phyloP scores from a whole-genome alignment of 2,888 invertebrate genomes.

The Agonopterix subpropinquella region DNA sequence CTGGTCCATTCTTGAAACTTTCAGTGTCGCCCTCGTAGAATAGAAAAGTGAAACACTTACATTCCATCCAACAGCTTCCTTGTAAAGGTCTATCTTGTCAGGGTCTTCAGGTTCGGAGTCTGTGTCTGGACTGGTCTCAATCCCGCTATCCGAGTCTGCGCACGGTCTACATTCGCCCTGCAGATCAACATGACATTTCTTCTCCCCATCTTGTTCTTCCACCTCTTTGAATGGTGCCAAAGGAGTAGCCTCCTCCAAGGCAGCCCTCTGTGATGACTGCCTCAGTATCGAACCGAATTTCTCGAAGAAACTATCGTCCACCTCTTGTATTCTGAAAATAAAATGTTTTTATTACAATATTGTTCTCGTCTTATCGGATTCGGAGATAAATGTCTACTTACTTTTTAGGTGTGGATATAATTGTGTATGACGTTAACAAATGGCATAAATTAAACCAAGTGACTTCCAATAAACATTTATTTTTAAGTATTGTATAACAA shows the following conservation, averaged over 20 bases:
- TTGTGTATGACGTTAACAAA: no score
- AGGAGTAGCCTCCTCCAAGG: constrained; percentile 72
- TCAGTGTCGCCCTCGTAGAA: no score
- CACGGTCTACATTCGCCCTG: constrained; percentile 51
- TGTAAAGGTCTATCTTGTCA: constrained; percentile 77
- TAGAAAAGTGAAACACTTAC: constrained; percentile 72
- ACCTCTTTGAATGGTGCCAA: constrained; percentile 68
- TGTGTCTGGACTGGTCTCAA: constrained; percentile 75
- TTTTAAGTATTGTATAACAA: no score
- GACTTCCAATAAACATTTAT: no score
- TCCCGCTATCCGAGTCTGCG: constrained; percentile 68
- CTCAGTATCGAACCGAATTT: constrained; percentile 85
- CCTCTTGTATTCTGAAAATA: constrained; percentile 83
- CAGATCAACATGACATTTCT: constrained; percentile 30
- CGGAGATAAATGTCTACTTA: no score
- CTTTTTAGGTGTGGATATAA: no score
- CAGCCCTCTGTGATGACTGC: constrained; percentile 77
- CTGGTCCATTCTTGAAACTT: no score
- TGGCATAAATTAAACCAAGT: no score
- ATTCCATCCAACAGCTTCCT: constrained; percentile 82
- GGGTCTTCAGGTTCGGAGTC: constrained; percentile 81
- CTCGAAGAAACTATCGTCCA: constrained; percentile 90
- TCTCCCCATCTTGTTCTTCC: constrained; percentile 61
- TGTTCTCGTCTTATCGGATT: no score
- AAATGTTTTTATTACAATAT: constrained; percentile 6